Percentiles rank a stretch among this genome's conserved stretches.
Conservation (phyloP, 2,888 invertebrate genomes). For the Polydrusus pterygomalis region DNA sequence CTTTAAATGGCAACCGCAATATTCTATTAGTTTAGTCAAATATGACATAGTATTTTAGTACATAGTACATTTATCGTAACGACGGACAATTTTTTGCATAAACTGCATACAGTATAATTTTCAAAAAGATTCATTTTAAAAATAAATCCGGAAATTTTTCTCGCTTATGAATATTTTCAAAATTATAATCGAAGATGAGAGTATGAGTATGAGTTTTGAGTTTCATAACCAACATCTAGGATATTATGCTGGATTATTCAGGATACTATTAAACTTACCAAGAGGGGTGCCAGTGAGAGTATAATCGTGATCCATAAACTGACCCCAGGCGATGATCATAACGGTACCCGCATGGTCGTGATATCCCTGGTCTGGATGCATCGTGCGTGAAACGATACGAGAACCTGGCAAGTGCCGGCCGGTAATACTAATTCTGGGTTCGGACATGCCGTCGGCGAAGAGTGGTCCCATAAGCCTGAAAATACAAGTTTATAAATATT, state of each 20-base stretch:
- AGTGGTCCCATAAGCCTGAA: conserved; percentile 84
- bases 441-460: conserved; percentile 89
- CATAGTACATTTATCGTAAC: no score
- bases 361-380: conserved; percentile 94
- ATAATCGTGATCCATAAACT: conserved; percentile 96
- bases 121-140: no score
- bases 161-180: no score
- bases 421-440: conserved; percentile 86
- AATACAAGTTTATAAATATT: conserved; percentile 15
- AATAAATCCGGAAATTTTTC: no score
- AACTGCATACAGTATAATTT: no score
- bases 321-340: conserved; percentile 95
- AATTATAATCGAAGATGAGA: no score
- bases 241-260: neutral
- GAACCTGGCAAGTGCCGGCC: conserved; percentile 87
- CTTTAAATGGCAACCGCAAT: no score
- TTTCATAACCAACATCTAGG: no score
- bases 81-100: no score
- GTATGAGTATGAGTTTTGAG: no score
- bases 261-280: conserved; percentile 73
- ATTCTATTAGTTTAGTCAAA: no score
- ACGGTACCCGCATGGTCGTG: conserved; percentile 96
- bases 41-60: no score
- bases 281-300: conserved; percentile 91
- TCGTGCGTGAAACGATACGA: conserved; percentile 89